Conservation (phyloP, 2,888 invertebrate species). For the Nemotelus pantherinus region DNA sequence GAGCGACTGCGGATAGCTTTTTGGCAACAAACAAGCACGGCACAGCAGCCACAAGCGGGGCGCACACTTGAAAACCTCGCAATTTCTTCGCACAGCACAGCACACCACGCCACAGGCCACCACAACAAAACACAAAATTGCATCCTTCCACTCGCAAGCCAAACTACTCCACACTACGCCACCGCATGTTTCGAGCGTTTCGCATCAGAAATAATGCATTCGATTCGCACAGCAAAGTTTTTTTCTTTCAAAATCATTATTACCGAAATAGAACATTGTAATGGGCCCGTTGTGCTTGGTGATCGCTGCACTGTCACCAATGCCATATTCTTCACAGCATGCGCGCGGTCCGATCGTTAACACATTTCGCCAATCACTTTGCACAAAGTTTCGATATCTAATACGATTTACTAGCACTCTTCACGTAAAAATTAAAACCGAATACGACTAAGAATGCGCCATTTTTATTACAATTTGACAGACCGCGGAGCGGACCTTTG, state of each 20-base stretch:
- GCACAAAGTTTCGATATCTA: conserved; percentile 13
- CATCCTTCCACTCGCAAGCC: conserved; percentile 27
- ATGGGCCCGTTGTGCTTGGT: conserved; percentile 75
- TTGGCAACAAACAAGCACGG: conserved; percentile 18
- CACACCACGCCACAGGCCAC: background rate
- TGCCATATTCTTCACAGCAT: conserved; percentile 67
- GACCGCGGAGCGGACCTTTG: conserved; percentile 8
- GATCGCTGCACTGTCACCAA: conserved; percentile 79
- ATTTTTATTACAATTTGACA: conserved; percentile 48
- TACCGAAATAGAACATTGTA: conserved; percentile 64
- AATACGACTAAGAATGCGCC: conserved; percentile 48
- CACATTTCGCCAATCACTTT: conserved; percentile 29
- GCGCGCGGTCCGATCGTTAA: conserved; percentile 18
- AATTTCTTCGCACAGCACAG: conserved; percentile 30
- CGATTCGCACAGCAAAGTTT: conserved; percentile 24
- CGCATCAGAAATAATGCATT: conserved; percentile 17
- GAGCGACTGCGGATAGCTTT: conserved; percentile 5
- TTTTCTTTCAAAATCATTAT: conserved; percentile 51
- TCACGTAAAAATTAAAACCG: conserved; percentile 34
- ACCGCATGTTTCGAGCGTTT: conserved; percentile 3
- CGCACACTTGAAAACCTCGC: conserved; percentile 28
- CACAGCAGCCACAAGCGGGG: conserved; percentile 11
- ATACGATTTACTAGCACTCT: conserved; percentile 34
- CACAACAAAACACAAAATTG: conserved; percentile 37
- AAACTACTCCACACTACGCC: background rate